Conservation (phyloP, 2,113 vertebrate species). For the Heterotis niloticus region DNA sequence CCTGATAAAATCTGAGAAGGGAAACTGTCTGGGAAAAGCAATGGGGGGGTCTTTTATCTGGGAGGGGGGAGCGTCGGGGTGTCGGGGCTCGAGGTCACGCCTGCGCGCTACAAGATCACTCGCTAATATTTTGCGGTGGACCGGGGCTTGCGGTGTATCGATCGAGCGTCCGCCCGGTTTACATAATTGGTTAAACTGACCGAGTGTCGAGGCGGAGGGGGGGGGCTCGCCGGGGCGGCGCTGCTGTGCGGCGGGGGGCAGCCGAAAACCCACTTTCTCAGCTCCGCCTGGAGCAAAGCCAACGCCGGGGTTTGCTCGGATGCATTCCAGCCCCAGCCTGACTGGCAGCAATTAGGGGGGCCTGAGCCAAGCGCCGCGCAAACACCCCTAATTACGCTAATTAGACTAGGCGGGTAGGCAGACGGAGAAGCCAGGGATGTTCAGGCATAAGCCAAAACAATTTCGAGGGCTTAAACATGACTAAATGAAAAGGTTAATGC, state of each 20-base stretch:
- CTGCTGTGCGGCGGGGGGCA: constrained; percentile 33
- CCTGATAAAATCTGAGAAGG: neutral
- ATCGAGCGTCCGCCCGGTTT: constrained; percentile 70
- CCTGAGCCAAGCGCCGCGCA: constrained; percentile 74
- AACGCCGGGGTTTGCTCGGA: constrained; percentile 69
- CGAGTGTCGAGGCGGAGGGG: constrained; percentile 58
- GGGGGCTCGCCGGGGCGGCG: constrained; percentile 45
- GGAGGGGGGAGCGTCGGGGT: constrained; percentile 3
- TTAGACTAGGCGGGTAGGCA: constrained; percentile 77
- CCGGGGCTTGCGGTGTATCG: constrained; percentile 67
- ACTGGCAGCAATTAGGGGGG: constrained; percentile 79
- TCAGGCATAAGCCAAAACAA: constrained; percentile 75
- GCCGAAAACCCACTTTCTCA: constrained; percentile 74
- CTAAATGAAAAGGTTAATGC: constrained; percentile 78
- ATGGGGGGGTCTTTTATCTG: neutral
- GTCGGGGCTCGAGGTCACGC: neutral
- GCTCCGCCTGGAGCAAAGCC: constrained; percentile 70
- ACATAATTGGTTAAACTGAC: constrained; percentile 79
- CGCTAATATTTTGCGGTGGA: constrained; percentile 19
- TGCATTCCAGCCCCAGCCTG: constrained; percentile 75
- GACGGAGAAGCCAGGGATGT: constrained; percentile 72
- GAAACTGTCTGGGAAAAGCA: neutral
- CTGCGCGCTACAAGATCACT: neutral
- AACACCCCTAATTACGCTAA: constrained; percentile 79
- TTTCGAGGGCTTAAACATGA: constrained; percentile 74